Percentiles rank a stretch among this genome's conserved stretches.
Conservation (phyloP, 2,888 invertebrate genomes). For the Salticus scenicus region DNA sequence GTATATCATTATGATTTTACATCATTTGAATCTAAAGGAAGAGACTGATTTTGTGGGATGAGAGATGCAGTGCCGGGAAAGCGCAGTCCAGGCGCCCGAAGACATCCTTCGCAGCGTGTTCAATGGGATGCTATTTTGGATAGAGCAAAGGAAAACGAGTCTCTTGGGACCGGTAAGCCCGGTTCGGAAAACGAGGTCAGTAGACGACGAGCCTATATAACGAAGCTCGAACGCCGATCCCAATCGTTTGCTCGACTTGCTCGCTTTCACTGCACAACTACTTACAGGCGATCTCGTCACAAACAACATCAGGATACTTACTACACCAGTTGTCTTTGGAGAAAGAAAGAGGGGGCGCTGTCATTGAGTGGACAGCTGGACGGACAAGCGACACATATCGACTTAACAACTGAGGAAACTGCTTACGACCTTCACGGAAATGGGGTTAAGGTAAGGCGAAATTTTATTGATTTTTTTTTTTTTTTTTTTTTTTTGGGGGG, state of each 20-base stretch:
- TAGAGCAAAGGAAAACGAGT: background rate
- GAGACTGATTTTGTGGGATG: too few relatives aligned
- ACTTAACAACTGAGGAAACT: background rate
- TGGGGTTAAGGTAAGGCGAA: slow-evolving; percentile 2
- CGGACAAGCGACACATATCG: background rate
- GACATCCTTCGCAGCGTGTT: too few relatives aligned
- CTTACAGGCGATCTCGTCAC: background rate
- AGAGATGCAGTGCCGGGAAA: too few relatives aligned
- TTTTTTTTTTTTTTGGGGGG: too few relatives aligned
- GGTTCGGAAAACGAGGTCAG: background rate
- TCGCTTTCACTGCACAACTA: background rate
- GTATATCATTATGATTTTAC: too few relatives aligned
- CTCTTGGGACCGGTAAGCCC: slow-evolving; percentile 4
- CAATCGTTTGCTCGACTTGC: background rate
- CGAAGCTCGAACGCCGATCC: background rate
- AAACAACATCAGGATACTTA: too few relatives aligned
- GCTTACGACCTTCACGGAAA: background rate
- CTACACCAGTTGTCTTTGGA: too few relatives aligned
- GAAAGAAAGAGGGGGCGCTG: background rate
- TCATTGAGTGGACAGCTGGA: background rate
- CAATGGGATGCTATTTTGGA: background rate
- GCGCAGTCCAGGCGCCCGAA: too few relatives aligned
- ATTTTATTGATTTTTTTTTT: background rate
- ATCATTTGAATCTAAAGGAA: too few relatives aligned
- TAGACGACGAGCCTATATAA: background rate